Conservation (phyloP, 2,888 invertebrate genomes). For the Noctua janthina region DNA sequence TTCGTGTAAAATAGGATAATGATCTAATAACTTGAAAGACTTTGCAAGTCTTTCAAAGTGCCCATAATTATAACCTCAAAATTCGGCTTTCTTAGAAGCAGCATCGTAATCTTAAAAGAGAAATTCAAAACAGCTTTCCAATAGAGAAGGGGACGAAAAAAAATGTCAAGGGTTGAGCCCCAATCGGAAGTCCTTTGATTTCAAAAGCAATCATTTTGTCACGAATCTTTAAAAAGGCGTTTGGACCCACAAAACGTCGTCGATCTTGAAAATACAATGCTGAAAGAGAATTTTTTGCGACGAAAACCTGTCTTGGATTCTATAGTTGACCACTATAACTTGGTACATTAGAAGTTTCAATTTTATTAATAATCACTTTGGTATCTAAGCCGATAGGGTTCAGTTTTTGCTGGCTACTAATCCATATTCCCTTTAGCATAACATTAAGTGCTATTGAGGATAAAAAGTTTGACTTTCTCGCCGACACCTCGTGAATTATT, state of each 20-base stretch:
- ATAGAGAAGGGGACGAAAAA: neutral
- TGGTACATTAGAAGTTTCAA: constrained; percentile 62
- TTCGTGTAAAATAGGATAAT: neutral
- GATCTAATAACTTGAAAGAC: neutral
- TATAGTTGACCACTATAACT: constrained; percentile 51
- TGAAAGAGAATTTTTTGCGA: constrained; percentile 33
- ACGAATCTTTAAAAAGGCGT: constrained; percentile 46
- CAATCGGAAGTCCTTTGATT: constrained; percentile 53
- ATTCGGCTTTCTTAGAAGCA: neutral
- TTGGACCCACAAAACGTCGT: constrained; percentile 46
- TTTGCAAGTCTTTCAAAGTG: neutral
- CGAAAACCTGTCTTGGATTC: constrained; percentile 31
- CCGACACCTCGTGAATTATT: constrained; percentile 81
- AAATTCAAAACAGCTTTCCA: constrained; percentile 18
- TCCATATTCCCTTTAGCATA: constrained; percentile 73
- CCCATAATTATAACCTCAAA: neutral
- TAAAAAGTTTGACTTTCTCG: constrained; percentile 79
- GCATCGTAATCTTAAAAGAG: neutral
- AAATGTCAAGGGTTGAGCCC: constrained; percentile 38
- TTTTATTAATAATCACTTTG: constrained; percentile 64
- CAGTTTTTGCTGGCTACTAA: constrained; percentile 69
- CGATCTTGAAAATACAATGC: constrained; percentile 48
- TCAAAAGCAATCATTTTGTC: constrained; percentile 59
- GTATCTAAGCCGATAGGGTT: constrained; percentile 54
- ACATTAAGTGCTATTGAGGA: constrained; percentile 76